Evolutionary conservation across 1,140 invertebrate species (phyloP), one percentile per base, ranked within the genome.

Genomic region (Protaetia brevitarsis): DNA sequence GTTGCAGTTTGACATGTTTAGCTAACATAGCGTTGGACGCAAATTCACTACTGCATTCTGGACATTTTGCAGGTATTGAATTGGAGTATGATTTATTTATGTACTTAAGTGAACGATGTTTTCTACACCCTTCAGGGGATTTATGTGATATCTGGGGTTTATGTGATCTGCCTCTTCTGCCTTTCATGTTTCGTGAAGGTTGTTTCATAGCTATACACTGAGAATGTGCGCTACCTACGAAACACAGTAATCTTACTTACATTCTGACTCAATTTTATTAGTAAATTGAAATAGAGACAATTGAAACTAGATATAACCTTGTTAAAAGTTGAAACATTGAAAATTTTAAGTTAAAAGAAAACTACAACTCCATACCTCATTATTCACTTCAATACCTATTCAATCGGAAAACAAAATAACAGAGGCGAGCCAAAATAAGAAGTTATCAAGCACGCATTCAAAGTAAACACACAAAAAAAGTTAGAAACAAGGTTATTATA

Each of bases 21-120:
- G 76, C 75, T 36, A 76, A 66, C 16, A 69, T 57, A 58, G 65
- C 70, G 58, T 71, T 31, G 6, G 65, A 65, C 10, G 70, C 51
- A 62, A 74, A 77, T 21, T 73, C 69, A 36, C 73, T 69, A n/a
- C 72, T 63, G 64, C 77, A 78, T 19, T 68, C 37, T 6, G 73
- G 69, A 70, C 77, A 78, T 51, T 23, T 23, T n/a, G n/a, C n/a
- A n/a, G n/a, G n/a, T 51, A 23, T 2, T 23, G 1, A 2, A 7
- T 51, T 19, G 13, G 10, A 16, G 3, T 51, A 3, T 19, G 3
- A 11, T n/a, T 41, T 41, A 16, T 16, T 5, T 41, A 16, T 41
- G n/a, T 16, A 16, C 19, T 41, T 41, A 2, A 41, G n/a, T 2
- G 16, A n/a, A 7, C 13, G 3, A 45, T 19, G 7, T 13, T 13